phyloP scores from a whole-genome alignment of 2,888 invertebrate species.

The Cremastobaeus sp. region DNA sequence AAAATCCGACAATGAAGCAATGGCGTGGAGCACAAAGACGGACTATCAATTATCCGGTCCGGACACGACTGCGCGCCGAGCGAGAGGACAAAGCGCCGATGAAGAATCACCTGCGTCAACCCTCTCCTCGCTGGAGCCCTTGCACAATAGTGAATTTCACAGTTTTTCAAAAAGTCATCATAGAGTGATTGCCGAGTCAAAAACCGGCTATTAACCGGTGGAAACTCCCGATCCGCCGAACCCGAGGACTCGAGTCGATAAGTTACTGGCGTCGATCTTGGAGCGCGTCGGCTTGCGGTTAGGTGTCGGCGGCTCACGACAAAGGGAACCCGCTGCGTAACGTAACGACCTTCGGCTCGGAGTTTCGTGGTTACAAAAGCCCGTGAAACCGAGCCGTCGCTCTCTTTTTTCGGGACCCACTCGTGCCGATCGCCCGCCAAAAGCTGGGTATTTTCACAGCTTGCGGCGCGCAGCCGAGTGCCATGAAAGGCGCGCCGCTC shows the following conservation, averaged over 20 bases:
- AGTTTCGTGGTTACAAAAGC: constrained; percentile 74
- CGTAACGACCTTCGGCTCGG: constrained; percentile 77
- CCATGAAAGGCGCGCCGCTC: constrained; percentile 41
- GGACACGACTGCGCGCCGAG: too few relatives aligned
- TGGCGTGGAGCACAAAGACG: background rate
- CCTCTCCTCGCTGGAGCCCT: constrained; percentile 6
- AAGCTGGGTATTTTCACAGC: constrained; percentile 72
- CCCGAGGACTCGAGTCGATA: constrained; percentile 29
- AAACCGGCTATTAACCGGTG: constrained; percentile 4
- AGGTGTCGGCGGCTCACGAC: constrained; percentile 76
- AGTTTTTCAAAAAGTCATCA: constrained; percentile 51
- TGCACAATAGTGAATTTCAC: constrained; percentile 29
- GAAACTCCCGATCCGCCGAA: constrained; percentile 4
- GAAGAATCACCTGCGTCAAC: constrained; percentile 1
- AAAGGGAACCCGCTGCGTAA: constrained; percentile 76
- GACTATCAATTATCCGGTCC: constrained; percentile 11
- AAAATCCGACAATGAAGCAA: background rate
- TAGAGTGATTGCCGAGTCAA: background rate
- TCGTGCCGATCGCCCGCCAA: constrained; percentile 51
- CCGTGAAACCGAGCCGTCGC: constrained; percentile 70
- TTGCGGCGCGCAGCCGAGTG: constrained; percentile 61
- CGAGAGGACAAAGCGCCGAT: constrained; percentile 8
- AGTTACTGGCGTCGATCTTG: constrained; percentile 46
- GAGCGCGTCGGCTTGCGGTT: constrained; percentile 69
- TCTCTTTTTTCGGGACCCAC: constrained; percentile 61